Percentiles rank a stretch among this genome's conserved stretches.
These are phyloP conservation scores for Catalaphyllia jardinei DNA, from an alignment of 64 coral and sea anemone genomes.

Conservation along the genomic window DNA sequence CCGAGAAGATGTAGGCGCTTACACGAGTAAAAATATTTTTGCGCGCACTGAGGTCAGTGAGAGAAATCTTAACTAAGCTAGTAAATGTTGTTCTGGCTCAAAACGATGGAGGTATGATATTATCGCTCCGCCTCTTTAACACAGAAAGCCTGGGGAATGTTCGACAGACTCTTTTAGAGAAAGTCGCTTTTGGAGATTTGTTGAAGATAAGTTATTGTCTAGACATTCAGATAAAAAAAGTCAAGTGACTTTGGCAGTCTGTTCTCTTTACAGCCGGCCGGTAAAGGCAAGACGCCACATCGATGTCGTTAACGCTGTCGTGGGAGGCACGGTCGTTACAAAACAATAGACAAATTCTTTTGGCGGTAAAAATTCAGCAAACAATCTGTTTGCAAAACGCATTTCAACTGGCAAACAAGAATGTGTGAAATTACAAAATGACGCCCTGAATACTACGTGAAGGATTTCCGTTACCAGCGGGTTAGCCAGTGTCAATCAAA, in stretches of 20 bases:
- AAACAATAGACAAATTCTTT: background rate
- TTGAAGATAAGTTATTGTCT: background rate
- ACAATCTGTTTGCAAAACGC: background rate
- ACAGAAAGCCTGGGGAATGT: background rate
- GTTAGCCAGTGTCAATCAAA: background rate
- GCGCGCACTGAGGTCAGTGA: too few species aligned
- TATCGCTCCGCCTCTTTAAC: too few species aligned
- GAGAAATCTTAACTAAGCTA: too few species aligned
- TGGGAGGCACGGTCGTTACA: background rate
- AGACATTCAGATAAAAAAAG: background rate
- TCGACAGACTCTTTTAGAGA: background rate
- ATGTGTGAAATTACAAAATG: background rate
- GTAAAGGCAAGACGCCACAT: background rate
- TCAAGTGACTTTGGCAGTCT: background rate
- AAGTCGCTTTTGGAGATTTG: background rate
- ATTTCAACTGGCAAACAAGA: background rate
- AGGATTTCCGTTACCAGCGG: background rate
- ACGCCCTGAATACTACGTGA: background rate
- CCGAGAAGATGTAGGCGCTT: too few species aligned
- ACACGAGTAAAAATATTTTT: too few species aligned
- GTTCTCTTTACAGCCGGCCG: background rate
- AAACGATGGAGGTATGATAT: too few species aligned
- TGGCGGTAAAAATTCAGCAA: background rate
- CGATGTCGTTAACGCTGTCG: background rate
- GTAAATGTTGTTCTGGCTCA: too few species aligned